Evolutionary conservation across 2,797 vertebrate genomes (phyloP).

Genomic region (Syncerus caffer): DNA sequence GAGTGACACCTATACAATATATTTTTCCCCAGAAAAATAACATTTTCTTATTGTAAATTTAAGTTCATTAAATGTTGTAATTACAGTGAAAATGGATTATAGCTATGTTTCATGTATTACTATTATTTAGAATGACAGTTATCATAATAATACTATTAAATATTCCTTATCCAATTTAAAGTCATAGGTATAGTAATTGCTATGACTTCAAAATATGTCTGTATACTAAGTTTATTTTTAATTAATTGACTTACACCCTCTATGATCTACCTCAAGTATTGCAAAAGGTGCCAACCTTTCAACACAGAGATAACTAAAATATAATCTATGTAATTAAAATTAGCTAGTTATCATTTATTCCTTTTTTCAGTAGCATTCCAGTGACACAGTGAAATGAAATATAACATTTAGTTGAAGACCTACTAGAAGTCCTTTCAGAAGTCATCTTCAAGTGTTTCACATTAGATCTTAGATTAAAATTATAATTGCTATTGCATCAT

Average conservation of each 20-base stretch:
- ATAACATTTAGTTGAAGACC: background rate
- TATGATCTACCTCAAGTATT: background rate
- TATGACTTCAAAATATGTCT: background rate
- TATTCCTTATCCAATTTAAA: conserved; percentile 41
- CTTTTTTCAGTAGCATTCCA: background rate
- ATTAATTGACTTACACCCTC: background rate
- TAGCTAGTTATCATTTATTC: background rate
- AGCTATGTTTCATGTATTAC: conserved; percentile 51
- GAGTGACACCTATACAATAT: background rate
- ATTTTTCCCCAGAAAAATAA: background rate
- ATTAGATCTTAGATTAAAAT: conserved; percentile 6
- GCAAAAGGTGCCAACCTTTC: background rate
- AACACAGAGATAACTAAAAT: background rate
- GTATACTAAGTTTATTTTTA: background rate
- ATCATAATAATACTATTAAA: conserved; percentile 56
- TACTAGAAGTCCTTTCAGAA: background rate
- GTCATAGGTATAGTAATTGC: background rate
- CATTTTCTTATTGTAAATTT: background rate
- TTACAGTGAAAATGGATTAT: conserved; percentile 38
- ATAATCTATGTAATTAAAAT: background rate
- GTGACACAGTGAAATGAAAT: background rate
- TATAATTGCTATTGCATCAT: background rate
- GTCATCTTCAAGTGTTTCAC: background rate
- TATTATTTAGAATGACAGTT: conserved; percentile 55
- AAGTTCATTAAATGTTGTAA: background rate